Evolutionary conservation across 2,113 vertebrate species (phyloP), one percentile per base, ranked within the genome.

Genomic region (Trochalopteron elliotii): DNA sequence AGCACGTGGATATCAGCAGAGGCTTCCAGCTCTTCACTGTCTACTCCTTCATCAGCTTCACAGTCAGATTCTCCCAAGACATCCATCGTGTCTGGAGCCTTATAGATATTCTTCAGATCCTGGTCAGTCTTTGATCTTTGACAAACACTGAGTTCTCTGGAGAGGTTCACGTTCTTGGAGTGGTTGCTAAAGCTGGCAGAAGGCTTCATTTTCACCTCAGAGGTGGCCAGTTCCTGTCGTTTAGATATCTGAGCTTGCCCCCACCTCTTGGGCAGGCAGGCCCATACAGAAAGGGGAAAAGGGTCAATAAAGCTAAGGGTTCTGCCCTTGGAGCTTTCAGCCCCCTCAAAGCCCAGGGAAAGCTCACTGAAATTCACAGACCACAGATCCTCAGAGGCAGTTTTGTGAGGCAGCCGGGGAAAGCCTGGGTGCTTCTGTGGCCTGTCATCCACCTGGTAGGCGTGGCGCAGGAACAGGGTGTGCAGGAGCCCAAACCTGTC

Each of bases 351-450:
- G 59, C 98, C 98, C 55, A 99, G 83, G 11, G 98, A 98, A 65
- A 99, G 97, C 72, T 98, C 98, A 52, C 97, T 98, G 87, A 99
- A 97, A 88, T 98, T 97, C 91, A 99, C 25, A 49, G 98, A 99
- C 99, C 99, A 99, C 42, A 99, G 94, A 65, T 99, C 99, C 96
- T 98, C 98, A n/a, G 98, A 98, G 63, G 98, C 97, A 22, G 93
- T 95, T 89, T 70, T 98, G 84, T 93, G 96, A 3, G 69, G 25
- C 7, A 97, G 85, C 83, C 72, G 97, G 83, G 89, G 65, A 30
- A 70, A 44, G 47, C 60, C 35, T 7, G n/a, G 50, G 3, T 59
- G 71, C 19, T 88, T 95, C 52, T 24, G 79, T 19, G 91, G 45
- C 28, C 64, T 61, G 13, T 81, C 89, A 8, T 98, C 97, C 27